phyloP scores from a whole-genome alignment of 2,113 vertebrate genomes.

The Pycnonotus jocosus region DNA sequence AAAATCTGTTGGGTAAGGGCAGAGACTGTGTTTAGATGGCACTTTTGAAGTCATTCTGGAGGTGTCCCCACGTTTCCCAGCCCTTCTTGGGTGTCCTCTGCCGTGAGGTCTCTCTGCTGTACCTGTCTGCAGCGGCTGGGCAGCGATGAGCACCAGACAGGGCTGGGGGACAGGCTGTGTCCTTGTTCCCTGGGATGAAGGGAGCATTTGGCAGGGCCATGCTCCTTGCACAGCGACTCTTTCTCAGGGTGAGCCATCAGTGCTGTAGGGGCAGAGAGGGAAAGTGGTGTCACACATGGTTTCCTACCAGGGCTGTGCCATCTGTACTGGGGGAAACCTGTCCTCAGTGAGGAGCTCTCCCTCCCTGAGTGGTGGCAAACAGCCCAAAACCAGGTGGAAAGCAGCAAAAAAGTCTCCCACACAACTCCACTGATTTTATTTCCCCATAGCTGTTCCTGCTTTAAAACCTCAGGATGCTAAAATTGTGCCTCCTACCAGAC shows the following conservation, averaged over 20 bases:
- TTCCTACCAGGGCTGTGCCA: not conserved
- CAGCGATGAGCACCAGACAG: fast-evolving
- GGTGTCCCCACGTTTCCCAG: fast-evolving
- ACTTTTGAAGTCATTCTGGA: not conserved
- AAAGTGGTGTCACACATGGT: not conserved
- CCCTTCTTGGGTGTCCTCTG: not conserved
- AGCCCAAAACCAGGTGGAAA: not conserved
- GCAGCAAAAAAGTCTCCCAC: not conserved
- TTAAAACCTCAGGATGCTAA: not conserved
- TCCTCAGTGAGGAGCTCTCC: not conserved
- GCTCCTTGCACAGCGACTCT: not conserved
- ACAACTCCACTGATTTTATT: not conserved
- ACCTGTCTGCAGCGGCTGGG: not conserved
- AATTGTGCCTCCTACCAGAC: not conserved
- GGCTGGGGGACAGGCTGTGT: not conserved
- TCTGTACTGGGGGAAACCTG: not conserved
- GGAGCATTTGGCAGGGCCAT: not conserved
- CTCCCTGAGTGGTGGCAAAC: not conserved
- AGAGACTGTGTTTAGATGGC: not conserved
- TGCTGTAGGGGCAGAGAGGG: fast-evolving
- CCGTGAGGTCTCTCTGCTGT: not conserved
- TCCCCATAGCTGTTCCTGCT: not conserved
- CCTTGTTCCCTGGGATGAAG: not conserved
- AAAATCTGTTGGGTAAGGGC: not conserved
- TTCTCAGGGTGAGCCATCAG: not conserved